phyloP scores from a whole-genome alignment of 2,113 vertebrate genomes.

The Apteryx mantelli region DNA sequence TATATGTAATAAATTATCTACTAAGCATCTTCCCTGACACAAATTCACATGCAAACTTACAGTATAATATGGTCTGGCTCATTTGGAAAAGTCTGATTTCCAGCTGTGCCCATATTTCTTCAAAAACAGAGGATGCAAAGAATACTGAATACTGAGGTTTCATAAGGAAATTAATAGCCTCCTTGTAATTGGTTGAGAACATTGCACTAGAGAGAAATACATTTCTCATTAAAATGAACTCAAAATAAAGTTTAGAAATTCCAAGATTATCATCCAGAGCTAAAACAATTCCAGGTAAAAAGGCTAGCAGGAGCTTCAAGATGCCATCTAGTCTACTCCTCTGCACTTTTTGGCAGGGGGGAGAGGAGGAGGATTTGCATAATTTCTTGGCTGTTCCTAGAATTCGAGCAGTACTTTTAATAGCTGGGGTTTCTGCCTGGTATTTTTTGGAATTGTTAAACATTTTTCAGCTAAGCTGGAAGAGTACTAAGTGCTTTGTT shows the following conservation, averaged over 20 bases:
- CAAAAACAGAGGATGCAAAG: not conserved
- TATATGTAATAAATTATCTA: not conserved
- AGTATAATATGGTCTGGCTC: not conserved
- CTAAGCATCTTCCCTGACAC: not conserved
- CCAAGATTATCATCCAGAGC: not conserved
- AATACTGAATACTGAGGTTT: not conserved
- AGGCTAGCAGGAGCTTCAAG: not conserved
- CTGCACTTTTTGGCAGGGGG: not conserved
- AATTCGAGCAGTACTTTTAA: slow-evolving; percentile 44
- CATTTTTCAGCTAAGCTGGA: slow-evolving; percentile 39
- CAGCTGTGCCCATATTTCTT: not conserved
- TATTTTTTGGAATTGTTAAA: slow-evolving; percentile 38
- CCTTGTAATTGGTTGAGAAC: not conserved
- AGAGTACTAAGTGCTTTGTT: not conserved
- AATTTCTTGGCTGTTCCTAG: slow-evolving; percentile 12
- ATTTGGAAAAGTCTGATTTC: not conserved
- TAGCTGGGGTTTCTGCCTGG: slow-evolving; percentile 34
- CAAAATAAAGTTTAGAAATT: not conserved
- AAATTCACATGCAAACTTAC: not conserved
- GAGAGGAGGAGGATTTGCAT: slow-evolving; percentile 2
- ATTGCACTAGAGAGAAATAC: not conserved
- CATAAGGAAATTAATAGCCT: not conserved
- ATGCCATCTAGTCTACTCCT: not conserved
- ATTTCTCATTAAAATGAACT: not conserved
- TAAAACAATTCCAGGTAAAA: not conserved